Evolutionary conservation across 1,140 invertebrate genomes (phyloP).

Genomic region (Sweltsa coloradensis): DNA sequence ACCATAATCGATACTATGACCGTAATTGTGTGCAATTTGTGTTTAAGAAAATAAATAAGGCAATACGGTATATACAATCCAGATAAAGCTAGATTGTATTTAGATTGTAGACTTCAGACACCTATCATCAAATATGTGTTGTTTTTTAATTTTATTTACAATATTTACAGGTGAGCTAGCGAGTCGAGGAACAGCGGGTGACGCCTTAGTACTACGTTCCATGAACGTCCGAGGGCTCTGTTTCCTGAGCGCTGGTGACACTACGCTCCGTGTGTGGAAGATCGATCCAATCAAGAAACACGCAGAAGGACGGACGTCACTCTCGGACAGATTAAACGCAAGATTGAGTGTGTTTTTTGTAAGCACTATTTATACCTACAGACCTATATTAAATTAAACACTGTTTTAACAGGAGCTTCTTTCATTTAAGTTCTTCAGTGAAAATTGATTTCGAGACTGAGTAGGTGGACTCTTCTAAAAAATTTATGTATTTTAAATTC

Average conservation of each 20-base stretch:
- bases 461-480: no score
- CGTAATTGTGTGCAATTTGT: no score
- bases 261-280: slow-evolving; percentile 61
- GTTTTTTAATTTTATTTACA: slow-evolving; percentile 10
- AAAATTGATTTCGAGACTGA: no score
- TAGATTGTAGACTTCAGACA: slow-evolving; percentile 1
- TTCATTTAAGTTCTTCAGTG: no score
- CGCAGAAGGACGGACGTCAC: slow-evolving; percentile 55
- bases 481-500: no score
- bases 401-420: no score
- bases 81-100: slow-evolving; percentile 2
- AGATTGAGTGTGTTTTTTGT: slow-evolving; percentile 49
- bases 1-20: no score
- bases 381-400: no score
- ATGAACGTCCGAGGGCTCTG: slow-evolving; percentile 40
- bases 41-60: no score
- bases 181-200: slow-evolving; percentile 49
- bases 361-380: not conserved
- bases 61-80: no score
- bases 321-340: slow-evolving; percentile 52
- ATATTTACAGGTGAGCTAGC: slow-evolving; percentile 35
- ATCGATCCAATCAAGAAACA: slow-evolving; percentile 49
- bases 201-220: slow-evolving; percentile 42
- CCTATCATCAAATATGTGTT: slow-evolving; percentile 10
- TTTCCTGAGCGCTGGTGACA: slow-evolving; percentile 60